A percentile compares a stretch with the other conserved stretches of the same genome.
These are phyloP conservation scores for Nycticryphes semicollaris DNA, from an alignment of 2,113 vertebrate genomes.

Conservation along the genomic window DNA sequence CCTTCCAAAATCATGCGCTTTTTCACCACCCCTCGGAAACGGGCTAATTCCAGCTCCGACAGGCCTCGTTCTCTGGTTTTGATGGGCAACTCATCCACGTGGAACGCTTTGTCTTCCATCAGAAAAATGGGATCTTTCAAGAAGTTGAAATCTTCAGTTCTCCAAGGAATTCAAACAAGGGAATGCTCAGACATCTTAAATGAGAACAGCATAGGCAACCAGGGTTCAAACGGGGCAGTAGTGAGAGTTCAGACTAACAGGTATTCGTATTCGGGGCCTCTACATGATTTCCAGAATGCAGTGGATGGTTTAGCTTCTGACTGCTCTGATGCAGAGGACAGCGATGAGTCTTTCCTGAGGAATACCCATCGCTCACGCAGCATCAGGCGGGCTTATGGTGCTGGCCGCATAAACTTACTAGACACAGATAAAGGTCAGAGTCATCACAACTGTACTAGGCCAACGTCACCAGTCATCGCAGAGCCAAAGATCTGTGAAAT, in stretches of 20 bases:
- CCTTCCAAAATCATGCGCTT: constrained; percentile 85
- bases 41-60: constrained; percentile 58
- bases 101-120: constrained; percentile 87
- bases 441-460: neutral
- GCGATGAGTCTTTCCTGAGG: constrained; percentile 79
- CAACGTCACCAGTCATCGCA: neutral
- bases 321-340: constrained; percentile 69
- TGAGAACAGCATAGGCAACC: constrained; percentile 26
- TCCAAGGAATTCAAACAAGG: constrained; percentile 88
- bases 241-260: constrained; percentile 38
- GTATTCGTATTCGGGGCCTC: neutral
- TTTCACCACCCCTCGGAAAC: constrained; percentile 83
- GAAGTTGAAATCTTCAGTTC: constrained; percentile 89
- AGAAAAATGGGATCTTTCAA: constrained; percentile 93
- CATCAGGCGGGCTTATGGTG: constrained; percentile 87
- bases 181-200: constrained; percentile 69
- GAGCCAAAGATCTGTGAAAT: constrained; percentile 60
- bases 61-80: constrained; percentile 73
- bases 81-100: constrained; percentile 76
- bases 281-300: neutral
- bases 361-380: constrained; percentile 89
- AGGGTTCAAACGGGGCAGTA: constrained; percentile 64
- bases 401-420: constrained; percentile 86
- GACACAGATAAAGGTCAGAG: constrained; percentile 69
- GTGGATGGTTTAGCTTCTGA: constrained; percentile 74